Percentiles rank a stretch among this genome's conserved stretches.
Evolutionary conservation across 2,113 vertebrate genomes (phyloP).

Genomic region (Cavia porcellus): DNA sequence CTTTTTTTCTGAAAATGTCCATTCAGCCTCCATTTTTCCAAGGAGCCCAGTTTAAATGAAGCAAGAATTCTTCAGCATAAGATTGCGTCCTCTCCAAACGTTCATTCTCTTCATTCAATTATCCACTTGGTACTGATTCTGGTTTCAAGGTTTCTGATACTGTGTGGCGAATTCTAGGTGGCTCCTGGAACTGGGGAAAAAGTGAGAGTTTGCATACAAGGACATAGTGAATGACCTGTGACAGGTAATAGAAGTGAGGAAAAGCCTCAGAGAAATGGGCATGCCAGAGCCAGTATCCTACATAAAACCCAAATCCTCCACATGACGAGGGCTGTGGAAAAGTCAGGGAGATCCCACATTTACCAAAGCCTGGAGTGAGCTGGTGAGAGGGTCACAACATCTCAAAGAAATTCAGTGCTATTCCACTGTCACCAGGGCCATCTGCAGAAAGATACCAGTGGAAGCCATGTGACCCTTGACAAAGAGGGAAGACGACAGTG

Average conservation of each 20-base stretch:
- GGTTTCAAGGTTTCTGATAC: neutral
- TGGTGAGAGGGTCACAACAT: neutral
- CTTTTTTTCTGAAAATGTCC: neutral
- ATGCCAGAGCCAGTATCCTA: neutral
- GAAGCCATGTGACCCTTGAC: neutral
- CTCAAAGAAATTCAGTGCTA: neutral
- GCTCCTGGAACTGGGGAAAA: neutral
- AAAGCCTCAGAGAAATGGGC: neutral
- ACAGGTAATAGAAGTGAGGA: neutral
- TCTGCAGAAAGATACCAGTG: no score
- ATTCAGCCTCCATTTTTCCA: neutral
- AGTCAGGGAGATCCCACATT: neutral
- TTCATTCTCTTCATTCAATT: neutral
- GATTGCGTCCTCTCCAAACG: neutral
- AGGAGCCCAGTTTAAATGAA: neutral
- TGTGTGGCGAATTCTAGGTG: no score
- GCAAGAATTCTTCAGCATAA: neutral
- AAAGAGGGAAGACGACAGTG: neutral
- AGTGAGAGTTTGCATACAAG: neutral
- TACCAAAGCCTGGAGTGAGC: neutral
- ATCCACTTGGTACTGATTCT: neutral
- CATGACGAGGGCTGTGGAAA: neutral
- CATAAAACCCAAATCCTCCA: neutral
- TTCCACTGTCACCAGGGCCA: neutral
- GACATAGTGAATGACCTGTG: neutral